These are phyloP conservation scores for Chydorus sphaericus DNA, from an alignment of 2,888 invertebrate genomes.

Conservation along the genomic window DNA sequence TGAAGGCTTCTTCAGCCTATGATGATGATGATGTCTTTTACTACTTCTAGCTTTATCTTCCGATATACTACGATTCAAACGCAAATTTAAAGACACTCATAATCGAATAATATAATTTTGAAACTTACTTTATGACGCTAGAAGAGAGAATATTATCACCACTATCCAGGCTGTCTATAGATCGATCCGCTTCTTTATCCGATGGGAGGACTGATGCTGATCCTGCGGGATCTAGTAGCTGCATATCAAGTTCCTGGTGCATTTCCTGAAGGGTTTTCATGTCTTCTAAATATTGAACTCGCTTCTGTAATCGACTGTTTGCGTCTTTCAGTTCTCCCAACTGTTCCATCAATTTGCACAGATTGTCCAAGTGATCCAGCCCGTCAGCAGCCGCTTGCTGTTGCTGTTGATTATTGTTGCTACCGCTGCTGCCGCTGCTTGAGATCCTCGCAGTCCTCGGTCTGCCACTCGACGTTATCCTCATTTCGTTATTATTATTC, in stretches of 20 bases:
- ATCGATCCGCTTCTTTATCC: not conserved
- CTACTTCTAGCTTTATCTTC: not conserved
- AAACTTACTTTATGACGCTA: too few relatives aligned
- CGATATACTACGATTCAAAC: too few relatives aligned
- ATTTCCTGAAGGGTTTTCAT: conserved; percentile 47
- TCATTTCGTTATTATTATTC: conserved; percentile 5
- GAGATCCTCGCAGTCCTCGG: not conserved
- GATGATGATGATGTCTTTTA: not conserved
- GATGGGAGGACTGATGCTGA: not conserved
- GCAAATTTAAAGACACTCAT: too few relatives aligned
- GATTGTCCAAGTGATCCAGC: conserved; percentile 64
- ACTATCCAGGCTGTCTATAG: conserved; percentile 16
- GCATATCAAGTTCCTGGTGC: conserved; percentile 34
- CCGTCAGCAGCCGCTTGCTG: conserved; percentile 8
- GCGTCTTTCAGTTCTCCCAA: conserved; percentile 54
- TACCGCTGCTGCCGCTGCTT: conserved; percentile 14
- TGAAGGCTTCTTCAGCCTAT: conserved; percentile 15
- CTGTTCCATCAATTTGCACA: conserved; percentile 61
- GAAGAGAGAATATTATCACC: too few relatives aligned
- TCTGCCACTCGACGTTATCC: not conserved
- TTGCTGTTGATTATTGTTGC: not conserved
- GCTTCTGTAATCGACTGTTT: conserved; percentile 48
- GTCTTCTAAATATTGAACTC: conserved; percentile 56
- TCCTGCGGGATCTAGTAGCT: not conserved
- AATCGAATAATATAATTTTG: too few relatives aligned